Base-by-base conservation (phyloP, 2,113 vertebrate genomes). In the Plecotus auritus region DNA sequence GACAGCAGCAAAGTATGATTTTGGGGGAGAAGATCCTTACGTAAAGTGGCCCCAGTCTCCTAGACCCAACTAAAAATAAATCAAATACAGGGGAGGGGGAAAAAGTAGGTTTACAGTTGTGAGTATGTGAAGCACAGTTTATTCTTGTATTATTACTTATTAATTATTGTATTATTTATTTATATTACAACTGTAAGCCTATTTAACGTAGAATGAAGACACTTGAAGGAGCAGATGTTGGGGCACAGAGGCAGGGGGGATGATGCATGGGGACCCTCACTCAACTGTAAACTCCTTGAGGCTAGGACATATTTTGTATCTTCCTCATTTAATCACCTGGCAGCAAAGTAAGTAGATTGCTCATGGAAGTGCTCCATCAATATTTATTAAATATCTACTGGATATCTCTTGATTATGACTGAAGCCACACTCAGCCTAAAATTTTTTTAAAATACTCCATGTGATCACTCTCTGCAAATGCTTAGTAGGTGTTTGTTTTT, bases 321-420 rank as follows among this genome's bases (percentile, higher is more conserved):
- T 80, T 84, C 37, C n/a, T 96, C 49, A 86, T 51, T 91, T 45
- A 93, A 90, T 66, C 95, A 85, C 10, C 7, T 42, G 77, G 47
- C 45, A 42, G 40, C 54, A 67, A 76, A 72, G 32, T 47, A 64
- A 70, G 45, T 69, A n/a, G 51, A 72, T 28, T 69, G 26, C 5
- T 17, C 30, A 35, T 30, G 84, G 18, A 94, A 96, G 26, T 22
- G 28, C 6, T 84, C 56, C 32, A 59, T 70, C 26, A 35, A 67
- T 91, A 87, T 47, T 72, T 88, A 91, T 66, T 32, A 70, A 80
- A 22, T 83, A 49, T 69, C 37, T 78, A n/a, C 17, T 42, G 14
- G 37, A 16, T 67, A 83, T 49, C 12, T 78, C 42, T 59, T 64
- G 18, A 26, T 37, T 54, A 78, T 66, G 56, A 45, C 37, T 9